Conservation (phyloP, 2,888 invertebrate species). For the Plebejus melissa region DNA sequence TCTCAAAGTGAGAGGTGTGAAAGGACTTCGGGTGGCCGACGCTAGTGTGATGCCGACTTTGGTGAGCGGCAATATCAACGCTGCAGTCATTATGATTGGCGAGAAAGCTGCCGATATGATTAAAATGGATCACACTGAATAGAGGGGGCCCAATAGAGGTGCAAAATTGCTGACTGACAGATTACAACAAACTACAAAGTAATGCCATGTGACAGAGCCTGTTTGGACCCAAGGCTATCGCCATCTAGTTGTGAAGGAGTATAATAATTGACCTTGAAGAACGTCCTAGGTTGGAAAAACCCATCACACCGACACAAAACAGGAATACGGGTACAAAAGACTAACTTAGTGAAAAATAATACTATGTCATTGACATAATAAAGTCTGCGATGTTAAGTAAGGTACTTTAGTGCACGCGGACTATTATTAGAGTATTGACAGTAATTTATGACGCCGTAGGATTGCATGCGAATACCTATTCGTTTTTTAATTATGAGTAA, state of each 20-base stretch:
- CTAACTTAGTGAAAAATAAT: background rate
- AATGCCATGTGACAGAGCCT: background rate
- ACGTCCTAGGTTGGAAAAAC: background rate
- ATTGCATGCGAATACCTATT: background rate
- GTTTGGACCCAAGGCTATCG: background rate
- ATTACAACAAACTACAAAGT: too few species aligned
- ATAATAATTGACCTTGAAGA: background rate
- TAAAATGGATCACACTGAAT: constrained; percentile 49
- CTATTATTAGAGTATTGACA: background rate
- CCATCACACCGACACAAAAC: background rate
- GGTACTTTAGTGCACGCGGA: background rate
- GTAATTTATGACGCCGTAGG: background rate
- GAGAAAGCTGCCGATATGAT: constrained; percentile 81
- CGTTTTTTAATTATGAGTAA: background rate
- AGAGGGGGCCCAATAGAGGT: background rate
- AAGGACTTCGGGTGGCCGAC: constrained; percentile 79
- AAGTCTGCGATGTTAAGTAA: too few species aligned
- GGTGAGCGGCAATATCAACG: constrained; percentile 79
- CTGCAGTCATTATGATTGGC: constrained; percentile 80
- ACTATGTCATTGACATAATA: background rate
- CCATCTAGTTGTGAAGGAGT: background rate
- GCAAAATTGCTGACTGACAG: too few species aligned
- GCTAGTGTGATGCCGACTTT: constrained; percentile 82
- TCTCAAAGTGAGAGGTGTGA: constrained; percentile 71
- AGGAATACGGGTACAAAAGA: background rate